These are phyloP conservation scores for Calycopis cecrops DNA, from an alignment of 1,140 invertebrate genomes.

Conservation along the genomic window DNA sequence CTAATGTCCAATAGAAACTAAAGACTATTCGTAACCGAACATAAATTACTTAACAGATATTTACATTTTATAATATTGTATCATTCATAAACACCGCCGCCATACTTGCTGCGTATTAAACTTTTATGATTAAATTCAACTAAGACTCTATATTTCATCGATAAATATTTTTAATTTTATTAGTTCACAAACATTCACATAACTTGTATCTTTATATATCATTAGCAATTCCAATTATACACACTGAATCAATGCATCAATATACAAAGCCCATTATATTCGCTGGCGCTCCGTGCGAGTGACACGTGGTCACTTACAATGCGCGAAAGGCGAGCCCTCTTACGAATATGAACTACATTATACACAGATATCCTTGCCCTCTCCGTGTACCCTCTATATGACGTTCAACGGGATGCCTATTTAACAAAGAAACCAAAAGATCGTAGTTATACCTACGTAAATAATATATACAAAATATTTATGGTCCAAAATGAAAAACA, in stretches of 20 bases:
- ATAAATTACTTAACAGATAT: conserved; percentile 57
- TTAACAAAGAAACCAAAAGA: too few relatives aligned
- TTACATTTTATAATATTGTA: conserved; percentile 39
- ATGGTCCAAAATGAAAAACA: too few relatives aligned
- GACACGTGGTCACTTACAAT: too few relatives aligned
- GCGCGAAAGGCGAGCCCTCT: too few relatives aligned
- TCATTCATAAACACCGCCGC: background rate
- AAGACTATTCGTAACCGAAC: conserved; percentile 43
- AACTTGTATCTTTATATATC: conserved; percentile 17
- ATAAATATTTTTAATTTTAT: conserved; percentile 19
- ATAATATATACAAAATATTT: too few relatives aligned
- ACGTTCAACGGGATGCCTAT: too few relatives aligned
- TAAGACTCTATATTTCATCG: conserved; percentile 15
- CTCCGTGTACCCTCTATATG: too few relatives aligned
- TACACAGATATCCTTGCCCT: too few relatives aligned
- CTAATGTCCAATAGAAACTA: conserved; percentile 24
- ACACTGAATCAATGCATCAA: conserved; percentile 29
- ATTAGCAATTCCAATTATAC: conserved; percentile 18
- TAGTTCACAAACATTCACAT: conserved; percentile 18
- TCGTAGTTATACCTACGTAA: too few relatives aligned
- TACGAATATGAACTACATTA: too few relatives aligned
- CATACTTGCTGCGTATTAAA: conserved; percentile 5
- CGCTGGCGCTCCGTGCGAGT: background rate
- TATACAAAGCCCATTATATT: conserved; percentile 44
- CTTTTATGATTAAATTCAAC: conserved; percentile 14